Evolutionary conservation across 1,140 invertebrate genomes (phyloP).

Genomic region (Bombus pascuorum): DNA sequence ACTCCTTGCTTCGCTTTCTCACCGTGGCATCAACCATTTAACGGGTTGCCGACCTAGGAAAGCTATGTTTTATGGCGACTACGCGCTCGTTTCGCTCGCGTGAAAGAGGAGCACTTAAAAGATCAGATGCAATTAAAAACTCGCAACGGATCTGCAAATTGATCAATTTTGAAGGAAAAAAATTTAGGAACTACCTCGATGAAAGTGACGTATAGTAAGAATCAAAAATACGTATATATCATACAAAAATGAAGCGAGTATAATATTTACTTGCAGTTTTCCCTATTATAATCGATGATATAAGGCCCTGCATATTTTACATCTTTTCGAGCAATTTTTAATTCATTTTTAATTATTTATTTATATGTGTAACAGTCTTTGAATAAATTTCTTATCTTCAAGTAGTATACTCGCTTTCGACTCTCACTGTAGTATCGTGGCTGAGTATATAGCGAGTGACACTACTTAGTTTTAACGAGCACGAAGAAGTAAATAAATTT

Average conservation of each 20-base stretch:
- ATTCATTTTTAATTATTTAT: too few relatives aligned
- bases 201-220: neutral
- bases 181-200: too few relatives aligned
- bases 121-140: neutral
- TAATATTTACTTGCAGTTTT: too few relatives aligned
- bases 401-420: too few relatives aligned
- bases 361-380: too few relatives aligned
- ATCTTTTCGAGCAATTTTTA: too few relatives aligned
- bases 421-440: neutral
- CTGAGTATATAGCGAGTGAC: neutral
- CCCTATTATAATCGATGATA: too few relatives aligned
- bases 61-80: neutral
- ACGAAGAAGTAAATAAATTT: neutral
- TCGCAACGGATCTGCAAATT: too few relatives aligned
- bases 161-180: neutral
- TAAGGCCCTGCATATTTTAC: too few relatives aligned
- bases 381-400: too few relatives aligned
- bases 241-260: too few relatives aligned
- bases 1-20: neutral
- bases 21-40: neutral
- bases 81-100: neutral
- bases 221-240: neutral
- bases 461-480: neutral
- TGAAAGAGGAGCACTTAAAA: neutral
- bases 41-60: neutral